Evolutionary conservation across 2,888 invertebrate species (phyloP).

Genomic region (Neuroscelio doddi): DNA sequence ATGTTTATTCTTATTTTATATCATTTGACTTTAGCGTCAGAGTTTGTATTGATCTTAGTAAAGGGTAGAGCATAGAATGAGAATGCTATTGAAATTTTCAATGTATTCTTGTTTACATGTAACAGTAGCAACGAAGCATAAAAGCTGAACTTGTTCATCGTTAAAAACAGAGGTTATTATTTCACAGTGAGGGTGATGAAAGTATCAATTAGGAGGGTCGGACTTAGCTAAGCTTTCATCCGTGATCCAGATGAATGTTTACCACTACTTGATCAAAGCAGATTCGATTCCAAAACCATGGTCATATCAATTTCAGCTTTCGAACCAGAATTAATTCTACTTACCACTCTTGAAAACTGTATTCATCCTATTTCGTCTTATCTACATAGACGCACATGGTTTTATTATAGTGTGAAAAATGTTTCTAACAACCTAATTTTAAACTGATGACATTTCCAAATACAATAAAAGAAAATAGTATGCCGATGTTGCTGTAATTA

Average conservation of each 20-base stretch:
- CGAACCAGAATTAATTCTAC: conserved; percentile 42
- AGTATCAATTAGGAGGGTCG: conserved; percentile 17
- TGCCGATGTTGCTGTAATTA: background rate
- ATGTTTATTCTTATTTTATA: too few species aligned
- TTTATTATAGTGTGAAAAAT: conserved; percentile 1
- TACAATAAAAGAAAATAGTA: conserved; percentile 5
- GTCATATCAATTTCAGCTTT: conserved; percentile 34
- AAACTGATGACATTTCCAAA: background rate
- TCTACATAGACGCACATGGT: background rate
- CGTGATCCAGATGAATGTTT: conserved; percentile 62
- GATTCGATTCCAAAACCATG: conserved; percentile 51
- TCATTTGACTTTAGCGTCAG: too few species aligned
- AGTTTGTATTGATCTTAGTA: too few species aligned
- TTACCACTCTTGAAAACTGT: conserved; percentile 37
- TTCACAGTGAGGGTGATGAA: conserved; percentile 2
- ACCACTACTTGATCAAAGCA: conserved; percentile 64
- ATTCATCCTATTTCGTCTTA: conserved; percentile 10
- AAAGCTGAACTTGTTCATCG: conserved; percentile 7
- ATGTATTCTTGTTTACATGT: too few species aligned
- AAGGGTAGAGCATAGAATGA: too few species aligned
- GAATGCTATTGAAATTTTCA: too few species aligned
- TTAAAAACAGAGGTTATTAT: conserved; percentile 4
- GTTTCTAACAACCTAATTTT: conserved; percentile 3
- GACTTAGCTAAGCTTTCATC: conserved; percentile 59
- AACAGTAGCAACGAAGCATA: background rate